Conservation (phyloP, 2,113 vertebrate genomes). For the Eulemur rufifrons region DNA sequence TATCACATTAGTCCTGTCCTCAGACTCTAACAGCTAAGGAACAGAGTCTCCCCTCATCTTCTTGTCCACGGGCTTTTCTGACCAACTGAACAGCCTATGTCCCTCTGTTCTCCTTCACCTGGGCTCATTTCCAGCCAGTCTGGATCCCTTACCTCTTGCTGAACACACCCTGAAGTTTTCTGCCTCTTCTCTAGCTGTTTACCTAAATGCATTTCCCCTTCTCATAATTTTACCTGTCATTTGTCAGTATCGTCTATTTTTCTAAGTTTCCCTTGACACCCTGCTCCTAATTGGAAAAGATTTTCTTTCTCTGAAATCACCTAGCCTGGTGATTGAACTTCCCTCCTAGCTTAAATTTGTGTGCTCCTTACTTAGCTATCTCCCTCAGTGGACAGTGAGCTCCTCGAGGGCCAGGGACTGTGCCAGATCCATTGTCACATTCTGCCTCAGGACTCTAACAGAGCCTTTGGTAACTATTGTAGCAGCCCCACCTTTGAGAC, state of each 20-base stretch:
- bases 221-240: not conserved
- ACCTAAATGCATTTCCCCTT: not conserved
- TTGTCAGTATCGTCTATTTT: not conserved
- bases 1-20: not conserved
- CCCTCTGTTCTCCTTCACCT: not conserved
- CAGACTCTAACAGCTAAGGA: not conserved
- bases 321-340: not conserved
- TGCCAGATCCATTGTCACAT: not conserved
- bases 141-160: not conserved
- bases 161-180: not conserved
- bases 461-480: not conserved
- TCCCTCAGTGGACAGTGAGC: not conserved
- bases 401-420: not conserved
- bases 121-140: not conserved
- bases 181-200: not conserved
- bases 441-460: not conserved
- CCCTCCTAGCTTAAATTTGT: not conserved
- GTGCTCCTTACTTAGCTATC: not conserved
- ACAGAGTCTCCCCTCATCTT: not conserved
- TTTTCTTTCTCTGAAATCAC: not conserved
- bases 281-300: not conserved
- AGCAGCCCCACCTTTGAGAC: not conserved
- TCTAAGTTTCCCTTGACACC: not conserved
- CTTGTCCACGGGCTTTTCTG: not conserved
- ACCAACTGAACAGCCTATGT: not conserved